These are phyloP conservation scores for Colistium nudipinnis DNA, from an alignment of 2,113 vertebrate species.

Conservation along the genomic window DNA sequence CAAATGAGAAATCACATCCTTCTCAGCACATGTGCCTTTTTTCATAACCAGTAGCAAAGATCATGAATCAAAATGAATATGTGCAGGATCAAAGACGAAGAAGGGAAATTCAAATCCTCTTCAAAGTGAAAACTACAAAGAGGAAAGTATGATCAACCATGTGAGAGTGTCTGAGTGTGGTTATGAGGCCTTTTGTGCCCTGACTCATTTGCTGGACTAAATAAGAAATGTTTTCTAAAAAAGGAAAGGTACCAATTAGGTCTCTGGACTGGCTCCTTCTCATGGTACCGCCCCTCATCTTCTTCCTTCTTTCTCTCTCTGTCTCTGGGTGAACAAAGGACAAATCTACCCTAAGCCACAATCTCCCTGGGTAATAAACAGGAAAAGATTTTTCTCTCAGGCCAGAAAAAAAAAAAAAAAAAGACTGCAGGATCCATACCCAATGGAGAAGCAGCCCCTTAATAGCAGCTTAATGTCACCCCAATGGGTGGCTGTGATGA, in stretches of 20 bases:
- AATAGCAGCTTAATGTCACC: constrained; percentile 41
- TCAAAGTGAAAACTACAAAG: constrained; percentile 76
- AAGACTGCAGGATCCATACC: constrained; percentile 7
- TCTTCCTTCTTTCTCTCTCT: constrained; percentile 48
- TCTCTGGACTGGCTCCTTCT: constrained; percentile 64
- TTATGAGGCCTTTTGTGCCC: constrained; percentile 52
- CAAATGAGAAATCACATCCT: constrained; percentile 8
- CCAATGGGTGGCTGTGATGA: constrained; percentile 14
- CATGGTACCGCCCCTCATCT: constrained; percentile 51
- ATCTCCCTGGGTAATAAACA: constrained; percentile 55
- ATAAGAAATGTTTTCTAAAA: constrained; percentile 74
- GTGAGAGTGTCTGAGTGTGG: constrained; percentile 60
- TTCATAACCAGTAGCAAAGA: constrained; percentile 60
- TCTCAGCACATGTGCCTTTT: constrained; percentile 32
- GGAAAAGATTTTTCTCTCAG: constrained; percentile 25
- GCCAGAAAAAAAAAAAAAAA: constrained; percentile 25
- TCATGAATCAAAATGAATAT: constrained; percentile 31
- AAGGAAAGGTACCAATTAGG: constrained; percentile 78
- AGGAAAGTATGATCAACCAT: constrained; percentile 64
- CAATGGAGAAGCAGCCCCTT: constrained; percentile 39
- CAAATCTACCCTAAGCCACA: constrained; percentile 27
- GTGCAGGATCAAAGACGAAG: constrained; percentile 52
- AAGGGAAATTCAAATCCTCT: constrained; percentile 52
- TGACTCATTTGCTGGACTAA: constrained; percentile 75
- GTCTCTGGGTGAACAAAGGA: constrained; percentile 40